These are phyloP conservation scores for Limnephilus marmoratus DNA, from an alignment of 2,888 invertebrate species.

Conservation along the genomic window DNA sequence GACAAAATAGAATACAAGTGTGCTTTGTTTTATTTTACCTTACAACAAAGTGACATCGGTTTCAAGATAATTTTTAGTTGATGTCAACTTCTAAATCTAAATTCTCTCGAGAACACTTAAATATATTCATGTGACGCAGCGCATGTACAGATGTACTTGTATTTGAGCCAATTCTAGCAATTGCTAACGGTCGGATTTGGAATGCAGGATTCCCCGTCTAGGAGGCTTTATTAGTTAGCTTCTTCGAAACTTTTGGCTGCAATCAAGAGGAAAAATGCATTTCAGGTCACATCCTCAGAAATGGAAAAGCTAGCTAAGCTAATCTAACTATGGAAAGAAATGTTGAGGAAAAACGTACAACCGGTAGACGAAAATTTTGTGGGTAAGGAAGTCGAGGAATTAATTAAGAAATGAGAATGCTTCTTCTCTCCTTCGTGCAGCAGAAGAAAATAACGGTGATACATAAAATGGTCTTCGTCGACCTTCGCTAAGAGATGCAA, in stretches of 20 bases:
- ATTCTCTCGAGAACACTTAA: background rate
- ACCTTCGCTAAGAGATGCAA: background rate
- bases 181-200: background rate
- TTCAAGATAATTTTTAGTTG: background rate
- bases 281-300: background rate
- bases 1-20: background rate
- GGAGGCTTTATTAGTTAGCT: background rate
- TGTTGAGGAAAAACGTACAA: background rate
- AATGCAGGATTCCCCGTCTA: background rate
- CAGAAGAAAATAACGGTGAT: background rate
- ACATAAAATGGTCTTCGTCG: background rate
- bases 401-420: background rate
- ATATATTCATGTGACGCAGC: background rate
- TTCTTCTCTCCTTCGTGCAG: background rate
- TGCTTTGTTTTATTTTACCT: background rate
- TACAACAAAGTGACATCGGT: background rate
- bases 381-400: background rate
- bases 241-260: background rate
- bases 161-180: background rate
- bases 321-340: background rate
- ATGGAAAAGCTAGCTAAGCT: background rate
- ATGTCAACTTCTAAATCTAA: no score
- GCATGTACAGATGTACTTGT: background rate
- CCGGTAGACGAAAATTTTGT: background rate
- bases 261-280: background rate